Conservation (phyloP, 2,113 vertebrate species). For the Patagioenas fasciata region DNA sequence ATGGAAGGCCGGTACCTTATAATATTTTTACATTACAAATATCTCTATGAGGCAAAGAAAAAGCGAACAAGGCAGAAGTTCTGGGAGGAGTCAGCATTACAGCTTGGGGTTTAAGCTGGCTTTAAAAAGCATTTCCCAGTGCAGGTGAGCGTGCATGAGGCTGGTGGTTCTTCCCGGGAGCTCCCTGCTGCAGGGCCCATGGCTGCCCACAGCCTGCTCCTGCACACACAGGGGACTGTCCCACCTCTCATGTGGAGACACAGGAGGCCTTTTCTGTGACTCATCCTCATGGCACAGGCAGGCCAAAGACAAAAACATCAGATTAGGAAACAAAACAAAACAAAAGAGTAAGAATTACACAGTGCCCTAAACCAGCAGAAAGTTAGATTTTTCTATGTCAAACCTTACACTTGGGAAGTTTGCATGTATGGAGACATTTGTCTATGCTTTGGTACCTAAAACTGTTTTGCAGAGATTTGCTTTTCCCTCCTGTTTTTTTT, state of each 20-base stretch:
- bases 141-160: fast-evolving
- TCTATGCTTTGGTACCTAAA: neutral
- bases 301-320: neutral
- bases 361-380: neutral
- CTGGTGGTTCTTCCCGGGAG: neutral
- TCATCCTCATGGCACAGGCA: neutral
- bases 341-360: neutral
- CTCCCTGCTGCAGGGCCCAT: neutral
- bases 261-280: neutral
- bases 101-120: neutral
- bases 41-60: neutral
- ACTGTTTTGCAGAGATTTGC: neutral
- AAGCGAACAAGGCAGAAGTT: neutral
- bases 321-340: neutral
- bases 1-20: neutral
- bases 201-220: neutral
- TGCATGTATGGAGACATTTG: fast-evolving
- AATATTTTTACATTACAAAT: neutral
- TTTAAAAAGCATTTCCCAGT: neutral
- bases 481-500: neutral
- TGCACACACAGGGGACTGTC: neutral
- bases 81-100: neutral
- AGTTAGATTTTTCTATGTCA: neutral
- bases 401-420: neutral
- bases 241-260: neutral